Base-by-base conservation (phyloP, 2,888 invertebrate species). In the Helleia helle region DNA sequence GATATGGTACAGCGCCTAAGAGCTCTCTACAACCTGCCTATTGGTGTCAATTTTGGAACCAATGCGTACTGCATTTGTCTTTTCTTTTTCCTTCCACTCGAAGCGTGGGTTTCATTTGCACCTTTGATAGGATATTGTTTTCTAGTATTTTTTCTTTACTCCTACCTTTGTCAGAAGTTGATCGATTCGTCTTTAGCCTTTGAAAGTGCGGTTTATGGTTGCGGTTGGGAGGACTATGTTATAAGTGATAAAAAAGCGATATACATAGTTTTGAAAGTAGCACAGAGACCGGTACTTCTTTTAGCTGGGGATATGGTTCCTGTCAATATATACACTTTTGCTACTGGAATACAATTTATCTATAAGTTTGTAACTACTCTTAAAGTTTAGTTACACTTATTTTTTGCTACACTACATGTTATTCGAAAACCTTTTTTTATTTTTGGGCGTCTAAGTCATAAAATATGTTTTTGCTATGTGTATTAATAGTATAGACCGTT, bases 21-120 rank as follows among this genome's bases (percentile, higher is more conserved):
- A 41, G 38, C 48, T 7, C 51, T 79, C 1, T 79, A 72, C 44
- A 74, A 71, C 25, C 46, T 63, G 2, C 64, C 77, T 3, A 51
- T 76, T 2, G 38, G 38, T 3, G 22, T 39, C 5, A 39, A 39
- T 29, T 39, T 39, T 14, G 38, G 76, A 1, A 14, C 29, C 13
- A 39, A 30, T 14, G 38, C 30, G 2, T 24, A 24, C 4, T 39
- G 29, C 12, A 30, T 39, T 3, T 39, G 38, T 9, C 14, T 39
- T 3, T 39, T 13, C 4, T 39, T 30, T 9, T 39, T 22, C 3
- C 24, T 39, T 6, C 29, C 38, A 7, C 9, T 39, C 3, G n/a
- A 30, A 13, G 4, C 27, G 12, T 24, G 29, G 24, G 24, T 3
- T 29, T 14, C 24, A 4, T 39, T 29, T 18, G 8, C 9, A 6